phyloP scores from a whole-genome alignment of 1,140 invertebrate species.

The Drosophila cardini region DNA sequence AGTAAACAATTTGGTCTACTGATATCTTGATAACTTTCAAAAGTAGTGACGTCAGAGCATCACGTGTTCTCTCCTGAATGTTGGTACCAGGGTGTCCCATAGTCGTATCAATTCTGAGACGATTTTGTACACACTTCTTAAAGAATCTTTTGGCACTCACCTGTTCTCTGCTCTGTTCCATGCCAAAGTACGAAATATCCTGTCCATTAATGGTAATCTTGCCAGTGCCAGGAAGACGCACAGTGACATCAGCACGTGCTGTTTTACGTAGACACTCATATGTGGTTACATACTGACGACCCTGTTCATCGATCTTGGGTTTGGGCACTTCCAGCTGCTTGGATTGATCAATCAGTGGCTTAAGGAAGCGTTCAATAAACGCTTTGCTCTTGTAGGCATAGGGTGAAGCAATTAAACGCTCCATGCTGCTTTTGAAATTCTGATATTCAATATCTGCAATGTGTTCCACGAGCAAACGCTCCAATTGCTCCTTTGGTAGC shows the following conservation, averaged over 20 bases:
- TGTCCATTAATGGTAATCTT: constrained; percentile 92
- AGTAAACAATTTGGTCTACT: too few species aligned
- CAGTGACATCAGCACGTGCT: constrained; percentile 88
- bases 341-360: constrained; percentile 86
- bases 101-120: too few species aligned
- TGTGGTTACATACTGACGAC: constrained; percentile 88
- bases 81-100: too few species aligned
- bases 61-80: too few species aligned
- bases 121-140: background rate
- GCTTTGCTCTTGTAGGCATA: constrained; percentile 88
- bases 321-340: constrained; percentile 86
- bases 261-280: constrained; percentile 90
- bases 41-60: too few species aligned
- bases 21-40: too few species aligned
- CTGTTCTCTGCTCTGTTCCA: constrained; percentile 90
- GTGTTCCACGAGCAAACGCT: constrained; percentile 89
- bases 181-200: constrained; percentile 90
- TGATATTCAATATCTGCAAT: constrained; percentile 90
- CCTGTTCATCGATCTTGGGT: constrained; percentile 89
- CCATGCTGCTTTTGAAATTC: constrained; percentile 90
- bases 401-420: constrained; percentile 89
- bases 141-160: constrained; percentile 85
- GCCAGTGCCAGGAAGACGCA: constrained; percentile 91
- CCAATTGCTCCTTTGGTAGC: constrained; percentile 89
- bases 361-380: constrained; percentile 90